phyloP scores from a whole-genome alignment of 1,140 invertebrate species.

The Drosophila kanapiae region DNA sequence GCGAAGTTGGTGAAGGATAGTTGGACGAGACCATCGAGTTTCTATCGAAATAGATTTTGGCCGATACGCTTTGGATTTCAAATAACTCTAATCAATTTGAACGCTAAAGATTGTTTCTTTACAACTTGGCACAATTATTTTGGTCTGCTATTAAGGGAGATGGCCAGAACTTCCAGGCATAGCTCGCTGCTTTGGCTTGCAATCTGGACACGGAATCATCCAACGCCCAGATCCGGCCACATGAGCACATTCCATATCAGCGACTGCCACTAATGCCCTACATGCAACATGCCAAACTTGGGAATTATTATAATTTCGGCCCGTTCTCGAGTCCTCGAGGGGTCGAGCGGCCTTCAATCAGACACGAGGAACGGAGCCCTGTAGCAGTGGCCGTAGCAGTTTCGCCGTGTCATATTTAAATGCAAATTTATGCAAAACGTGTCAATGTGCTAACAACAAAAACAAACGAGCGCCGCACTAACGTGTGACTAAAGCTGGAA shows the following conservation, averaged over 20 bases:
- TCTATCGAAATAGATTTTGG: too few relatives aligned
- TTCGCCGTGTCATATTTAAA: slow-evolving; percentile 65
- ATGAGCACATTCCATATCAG: slow-evolving; percentile 23
- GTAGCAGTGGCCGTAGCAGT: slow-evolving; percentile 1
- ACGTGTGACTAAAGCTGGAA: slow-evolving; percentile 56
- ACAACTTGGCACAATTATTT: not conserved
- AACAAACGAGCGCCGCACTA: slow-evolving; percentile 55
- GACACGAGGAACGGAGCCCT: slow-evolving; percentile 41
- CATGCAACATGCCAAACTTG: slow-evolving; percentile 42
- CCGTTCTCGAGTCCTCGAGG: slow-evolving; percentile 1
- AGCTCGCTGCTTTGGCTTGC: slow-evolving; percentile 7
- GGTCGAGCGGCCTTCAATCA: slow-evolving; percentile 46
- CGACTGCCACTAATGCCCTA: slow-evolving; percentile 31
- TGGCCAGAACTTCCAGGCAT: too few relatives aligned
- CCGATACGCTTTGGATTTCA: not conserved
- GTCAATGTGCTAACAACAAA: slow-evolving; percentile 83
- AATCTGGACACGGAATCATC: slow-evolving; percentile 32
- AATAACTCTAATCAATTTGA: too few relatives aligned
- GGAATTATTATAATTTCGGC: slow-evolving; percentile 33
- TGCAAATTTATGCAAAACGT: slow-evolving; percentile 85
- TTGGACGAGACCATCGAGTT: not conserved
- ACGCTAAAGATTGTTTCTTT: too few relatives aligned
- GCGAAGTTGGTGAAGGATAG: not conserved
- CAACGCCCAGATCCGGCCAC: slow-evolving; percentile 22
- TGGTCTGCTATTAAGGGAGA: not conserved